Conservation (phyloP, 2,888 invertebrate genomes). For the Protophormia terraenovae region DNA sequence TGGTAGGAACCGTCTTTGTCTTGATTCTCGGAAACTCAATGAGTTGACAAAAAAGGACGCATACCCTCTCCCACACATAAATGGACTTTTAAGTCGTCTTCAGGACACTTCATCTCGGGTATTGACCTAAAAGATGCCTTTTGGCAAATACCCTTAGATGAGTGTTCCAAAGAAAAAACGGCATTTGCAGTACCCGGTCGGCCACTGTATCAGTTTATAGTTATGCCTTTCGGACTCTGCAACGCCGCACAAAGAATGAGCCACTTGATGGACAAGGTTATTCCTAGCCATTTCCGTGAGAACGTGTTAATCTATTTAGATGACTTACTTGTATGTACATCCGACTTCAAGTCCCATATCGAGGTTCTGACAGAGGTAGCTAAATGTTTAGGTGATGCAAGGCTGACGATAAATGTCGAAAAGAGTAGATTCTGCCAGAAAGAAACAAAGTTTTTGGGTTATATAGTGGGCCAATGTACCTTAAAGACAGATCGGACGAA, state of each 20-base stretch:
- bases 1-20: background rate
- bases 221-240: too few species aligned
- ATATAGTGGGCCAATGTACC: constrained; percentile 22
- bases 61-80: too few species aligned
- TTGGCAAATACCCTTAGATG: constrained; percentile 14
- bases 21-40: constrained; percentile 20
- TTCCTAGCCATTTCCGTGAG: constrained; percentile 19
- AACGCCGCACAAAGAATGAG: too few species aligned
- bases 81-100: constrained; percentile 13
- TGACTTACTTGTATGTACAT: constrained; percentile 23
- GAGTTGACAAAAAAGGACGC: too few species aligned
- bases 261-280: constrained; percentile 34
- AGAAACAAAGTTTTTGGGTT: background rate
- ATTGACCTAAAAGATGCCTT: constrained; percentile 11
- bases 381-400: background rate
- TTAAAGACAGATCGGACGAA: background rate
- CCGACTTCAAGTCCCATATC: constrained; percentile 34
- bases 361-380: constrained; percentile 19
- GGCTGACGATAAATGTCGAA: background rate
- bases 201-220: constrained; percentile 19
- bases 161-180: too few species aligned
- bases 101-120: constrained; percentile 12
- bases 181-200: too few species aligned
- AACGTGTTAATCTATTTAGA: constrained; percentile 51
- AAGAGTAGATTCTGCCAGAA: constrained; percentile 12